Base-by-base conservation (phyloP, 2,888 invertebrate genomes). In the Nymphalis urticae region DNA sequence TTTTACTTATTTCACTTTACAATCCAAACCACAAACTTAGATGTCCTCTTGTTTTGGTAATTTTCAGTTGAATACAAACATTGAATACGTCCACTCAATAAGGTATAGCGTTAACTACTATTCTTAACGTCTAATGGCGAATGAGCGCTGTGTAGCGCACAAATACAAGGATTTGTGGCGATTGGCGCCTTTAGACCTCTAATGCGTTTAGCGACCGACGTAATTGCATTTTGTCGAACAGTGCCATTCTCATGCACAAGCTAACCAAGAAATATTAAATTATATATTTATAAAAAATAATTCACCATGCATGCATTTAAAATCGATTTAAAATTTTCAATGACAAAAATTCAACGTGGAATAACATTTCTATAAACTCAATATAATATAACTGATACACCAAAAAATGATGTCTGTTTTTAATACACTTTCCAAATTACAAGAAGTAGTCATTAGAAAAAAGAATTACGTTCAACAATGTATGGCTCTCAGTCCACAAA, bases 81-180 rank as follows among this genome's bases (percentile, higher is more conserved):
- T 36, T 36, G 10, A 36, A 69, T 58, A 73, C 75, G 75, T 72
- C 71, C 69, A 70, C 54, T 70, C 69, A 27, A 70, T 62, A 32
- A 68, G 67, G 47, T 66, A 65, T 64, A 68, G 64, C 64, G 63
- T 68, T 64, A 69, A 69, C 62, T 65, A 74, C 74, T 74, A 69
- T 56, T 50, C 19, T 50, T 56, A 56, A 53, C 24, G 24, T 68
- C 66, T 65, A 69, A 69, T 64, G 69, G 61, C 58, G 63, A 62
- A 48, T 58, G 60, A 66, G 24, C 61, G 65, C 60, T 19, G 50
- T 59, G 48, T 48, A 56, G 66, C 36, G 72, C 59, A 66, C 64
- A 65, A 68, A 66, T 71, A 71, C 73, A 74, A 71, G 70, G 73
- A 75, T 74, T 73, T 68, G 72, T 71, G 68, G 65, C 71, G 71